A percentile compares a stretch with the other conserved stretches of the same genome.
phyloP scores from a whole-genome alignment of 2,797 vertebrate genomes.

The Anas bernieri region DNA sequence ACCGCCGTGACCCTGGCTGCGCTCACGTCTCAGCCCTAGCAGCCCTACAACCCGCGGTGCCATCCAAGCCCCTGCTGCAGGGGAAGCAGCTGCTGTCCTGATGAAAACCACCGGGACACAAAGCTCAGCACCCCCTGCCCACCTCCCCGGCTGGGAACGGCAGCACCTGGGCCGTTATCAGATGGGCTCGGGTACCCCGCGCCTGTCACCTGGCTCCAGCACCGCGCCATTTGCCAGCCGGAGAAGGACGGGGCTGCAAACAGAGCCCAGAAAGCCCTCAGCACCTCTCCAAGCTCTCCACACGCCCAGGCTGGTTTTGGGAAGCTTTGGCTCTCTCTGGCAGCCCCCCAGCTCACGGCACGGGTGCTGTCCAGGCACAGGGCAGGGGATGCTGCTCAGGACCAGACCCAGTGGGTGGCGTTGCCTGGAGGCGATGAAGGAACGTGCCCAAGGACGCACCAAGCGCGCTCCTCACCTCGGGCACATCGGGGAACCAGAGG shows the following conservation, averaged over 20 bases:
- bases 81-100: neutral
- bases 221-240: no score
- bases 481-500: accelerated
- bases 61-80: accelerated
- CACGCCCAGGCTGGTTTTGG: accelerated
- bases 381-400: neutral
- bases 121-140: neutral
- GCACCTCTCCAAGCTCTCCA: accelerated
- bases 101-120: neutral
- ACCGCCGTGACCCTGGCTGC: neutral
- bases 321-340: neutral
- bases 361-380: no score
- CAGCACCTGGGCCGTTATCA: neutral
- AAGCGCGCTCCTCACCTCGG: accelerated
- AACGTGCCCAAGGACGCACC: neutral
- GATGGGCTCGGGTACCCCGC: accelerated
- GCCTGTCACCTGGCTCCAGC: no score
- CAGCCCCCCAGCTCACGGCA: neutral
- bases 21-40: neutral
- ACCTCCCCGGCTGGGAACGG: neutral
- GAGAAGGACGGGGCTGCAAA: neutral
- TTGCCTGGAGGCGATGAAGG: neutral
- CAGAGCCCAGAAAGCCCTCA: neutral
- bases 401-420: accelerated
- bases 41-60: accelerated